A percentile compares a stretch with the other conserved stretches of the same genome.
phyloP scores from a whole-genome alignment of 2,113 vertebrate genomes.

The Mirza zaza region DNA sequence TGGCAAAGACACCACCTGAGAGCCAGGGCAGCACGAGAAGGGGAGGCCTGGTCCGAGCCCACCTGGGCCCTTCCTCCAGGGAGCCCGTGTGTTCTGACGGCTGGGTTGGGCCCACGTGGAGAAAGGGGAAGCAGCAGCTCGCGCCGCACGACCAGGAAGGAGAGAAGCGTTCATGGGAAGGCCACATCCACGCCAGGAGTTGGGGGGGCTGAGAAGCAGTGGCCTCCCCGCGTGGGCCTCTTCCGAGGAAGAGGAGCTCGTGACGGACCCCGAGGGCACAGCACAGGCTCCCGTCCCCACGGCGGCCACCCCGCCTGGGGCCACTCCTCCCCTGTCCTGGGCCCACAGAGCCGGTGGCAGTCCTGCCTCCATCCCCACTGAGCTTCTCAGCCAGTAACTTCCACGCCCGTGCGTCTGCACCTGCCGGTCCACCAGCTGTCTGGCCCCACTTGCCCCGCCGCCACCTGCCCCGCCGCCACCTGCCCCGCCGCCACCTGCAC shows the following conservation, averaged over 20 bases:
- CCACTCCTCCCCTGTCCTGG: not conserved
- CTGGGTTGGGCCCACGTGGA: fast-evolving
- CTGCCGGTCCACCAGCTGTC: not conserved
- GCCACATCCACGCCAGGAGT: not conserved
- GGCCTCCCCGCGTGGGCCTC: fast-evolving
- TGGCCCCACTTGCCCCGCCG: not conserved
- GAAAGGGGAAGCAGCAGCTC: not conserved
- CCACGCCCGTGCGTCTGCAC: not conserved
- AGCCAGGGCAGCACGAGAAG: fast-evolving
- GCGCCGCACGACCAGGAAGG: not conserved
- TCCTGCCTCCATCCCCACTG: not conserved
- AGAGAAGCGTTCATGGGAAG: not conserved
- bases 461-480: not conserved
- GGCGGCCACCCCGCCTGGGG: fast-evolving
- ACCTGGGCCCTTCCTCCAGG: not conserved
- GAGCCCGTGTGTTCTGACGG: fast-evolving
- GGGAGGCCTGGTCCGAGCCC: too few relatives aligned
- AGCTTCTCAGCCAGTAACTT: not conserved
- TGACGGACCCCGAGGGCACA: not conserved
- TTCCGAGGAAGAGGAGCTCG: not conserved
- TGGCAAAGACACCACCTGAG: not conserved
- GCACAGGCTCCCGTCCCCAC: not conserved
- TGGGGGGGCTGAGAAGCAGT: not conserved
- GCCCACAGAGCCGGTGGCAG: not conserved
- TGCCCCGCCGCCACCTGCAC: too few relatives aligned